Evolutionary conservation across 1,140 invertebrate genomes (phyloP), one percentile per base, ranked within the genome.

Genomic region (Acromyrmex charruanus): DNA sequence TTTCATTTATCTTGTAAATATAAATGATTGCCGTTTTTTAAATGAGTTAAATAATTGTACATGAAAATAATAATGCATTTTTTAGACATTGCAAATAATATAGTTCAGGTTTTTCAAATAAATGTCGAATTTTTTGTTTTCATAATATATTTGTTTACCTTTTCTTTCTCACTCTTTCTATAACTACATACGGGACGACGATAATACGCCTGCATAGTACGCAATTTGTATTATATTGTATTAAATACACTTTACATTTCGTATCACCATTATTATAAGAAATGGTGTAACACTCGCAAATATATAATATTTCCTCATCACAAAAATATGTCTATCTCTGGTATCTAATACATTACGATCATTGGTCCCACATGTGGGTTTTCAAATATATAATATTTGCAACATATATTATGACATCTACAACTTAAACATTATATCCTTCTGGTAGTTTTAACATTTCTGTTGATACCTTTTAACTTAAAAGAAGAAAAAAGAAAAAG

Each of bases 341-440:
- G 74, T 61, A 87, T 66, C 87, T 92, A 89, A 86, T 87, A 91
- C 59, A 90, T 90, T 89, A 91, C 88, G 85, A 89, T 94, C 91
- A 94, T 94, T 94, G 93, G 93, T 93, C 90, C 92, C 77, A 77
- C 65, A 88, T 80, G 90, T 91, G 75, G 81, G 69, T 88, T 72
- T 75, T 89, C 79, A 91, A 91, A 90, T 91, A 91, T 89, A 90
- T 92, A 93, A 91, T 65, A 92, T 92, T 91, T 90, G 84, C 88
- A 92, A 90, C 79, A 92, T 92, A 93, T 93, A 93, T 92, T 92
- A 93, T 89, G 90, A 92, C 90, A 94, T 93, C 80, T 93, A 93
- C 88, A 93, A 92, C 86, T 90, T 91, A 91, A 93, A 92, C 86
- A 87, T 88, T 89, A 88, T 69, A 81, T 82, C 69, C 79, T 77